Conservation (phyloP, 2,113 vertebrate genomes). For the Dermatemys mawii region DNA sequence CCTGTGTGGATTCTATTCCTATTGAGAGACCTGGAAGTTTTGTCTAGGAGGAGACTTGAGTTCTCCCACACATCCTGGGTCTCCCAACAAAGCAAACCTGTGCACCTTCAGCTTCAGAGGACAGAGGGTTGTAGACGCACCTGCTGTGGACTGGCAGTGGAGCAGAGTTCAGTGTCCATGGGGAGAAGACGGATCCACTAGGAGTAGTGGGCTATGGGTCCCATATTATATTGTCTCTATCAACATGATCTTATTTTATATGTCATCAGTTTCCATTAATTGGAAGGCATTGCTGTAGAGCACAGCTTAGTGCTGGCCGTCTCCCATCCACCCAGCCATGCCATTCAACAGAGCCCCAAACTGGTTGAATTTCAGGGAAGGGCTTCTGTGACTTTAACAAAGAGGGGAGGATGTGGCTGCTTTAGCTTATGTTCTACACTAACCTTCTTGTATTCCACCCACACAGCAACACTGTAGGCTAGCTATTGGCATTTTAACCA, state of each 20-base stretch:
- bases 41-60: neutral
- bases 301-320: neutral
- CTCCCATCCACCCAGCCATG: neutral
- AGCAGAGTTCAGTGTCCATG: too few relatives aligned
- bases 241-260: neutral
- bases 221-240: neutral
- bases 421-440: neutral
- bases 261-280: neutral
- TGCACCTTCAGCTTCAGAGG: neutral
- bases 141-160: neutral
- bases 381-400: neutral
- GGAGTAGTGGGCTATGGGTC: neutral
- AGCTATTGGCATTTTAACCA: neutral
- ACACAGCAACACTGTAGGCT: neutral
- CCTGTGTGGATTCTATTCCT: neutral
- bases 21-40: conserved; percentile 49
- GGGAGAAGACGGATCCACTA: neutral
- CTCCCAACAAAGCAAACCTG: neutral
- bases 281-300: neutral
- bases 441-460: neutral
- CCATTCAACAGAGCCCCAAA: accelerated
- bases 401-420: accelerated
- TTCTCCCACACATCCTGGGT: conserved; percentile 35
- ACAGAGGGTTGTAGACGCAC: neutral
- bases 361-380: neutral